These are phyloP conservation scores for Lasioglossum villosulum DNA, from an alignment of 2,888 invertebrate species.

Conservation along the genomic window DNA sequence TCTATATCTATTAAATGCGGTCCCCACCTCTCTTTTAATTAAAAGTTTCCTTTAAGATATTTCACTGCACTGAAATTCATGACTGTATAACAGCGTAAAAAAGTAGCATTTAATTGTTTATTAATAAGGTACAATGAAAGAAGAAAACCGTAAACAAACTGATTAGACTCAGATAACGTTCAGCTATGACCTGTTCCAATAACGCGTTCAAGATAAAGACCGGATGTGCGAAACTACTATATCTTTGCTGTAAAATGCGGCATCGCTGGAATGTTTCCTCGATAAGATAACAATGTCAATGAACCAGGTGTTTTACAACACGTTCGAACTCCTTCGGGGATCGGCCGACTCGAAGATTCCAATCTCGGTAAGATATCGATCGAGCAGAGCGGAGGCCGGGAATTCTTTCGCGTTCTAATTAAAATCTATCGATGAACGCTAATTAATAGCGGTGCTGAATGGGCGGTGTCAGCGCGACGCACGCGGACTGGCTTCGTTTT, in stretches of 20 bases:
- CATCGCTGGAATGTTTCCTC: not conserved
- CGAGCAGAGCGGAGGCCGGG: no score
- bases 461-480: conserved; percentile 18
- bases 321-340: not conserved
- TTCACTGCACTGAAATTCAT: not conserved
- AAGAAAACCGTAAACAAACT: not conserved
- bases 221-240: not conserved
- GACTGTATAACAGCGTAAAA: not conserved
- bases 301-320: not conserved
- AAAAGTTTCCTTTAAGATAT: no score
- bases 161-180: not conserved
- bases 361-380: not conserved
- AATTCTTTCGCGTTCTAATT: conserved; percentile 16
- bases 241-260: not conserved
- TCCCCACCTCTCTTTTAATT: not conserved
- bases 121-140: not conserved
- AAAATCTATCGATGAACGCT: conserved; percentile 27
- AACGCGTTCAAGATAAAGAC: not conserved
- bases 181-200: not conserved
- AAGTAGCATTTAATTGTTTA: not conserved
- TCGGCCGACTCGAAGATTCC: not conserved
- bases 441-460: conserved; percentile 46
- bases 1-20: not conserved
- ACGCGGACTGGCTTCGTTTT: not conserved
- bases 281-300: not conserved